A percentile compares a stretch with the other conserved stretches of the same genome.
phyloP scores from a whole-genome alignment of 2,797 vertebrate genomes.

The Apogon talboti region DNA sequence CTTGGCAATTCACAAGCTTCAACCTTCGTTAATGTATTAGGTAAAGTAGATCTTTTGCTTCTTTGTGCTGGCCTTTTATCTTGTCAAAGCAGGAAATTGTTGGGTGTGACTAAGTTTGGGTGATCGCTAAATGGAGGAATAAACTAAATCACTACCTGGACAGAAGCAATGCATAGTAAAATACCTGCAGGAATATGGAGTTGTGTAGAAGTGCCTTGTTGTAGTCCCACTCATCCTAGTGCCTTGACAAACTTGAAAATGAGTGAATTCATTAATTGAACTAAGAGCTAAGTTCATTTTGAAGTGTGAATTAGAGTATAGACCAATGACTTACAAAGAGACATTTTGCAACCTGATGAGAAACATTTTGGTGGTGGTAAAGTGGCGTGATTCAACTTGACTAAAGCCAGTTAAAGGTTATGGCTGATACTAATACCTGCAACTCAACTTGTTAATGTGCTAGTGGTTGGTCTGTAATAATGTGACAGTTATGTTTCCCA shows the following conservation, averaged over 20 bases:
- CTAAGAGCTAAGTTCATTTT: no score
- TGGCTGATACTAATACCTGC: no score
- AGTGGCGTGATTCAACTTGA: no score
- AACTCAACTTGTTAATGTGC: no score
- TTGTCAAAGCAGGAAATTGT: slow-evolving; percentile 34
- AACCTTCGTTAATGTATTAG: slow-evolving; percentile 89
- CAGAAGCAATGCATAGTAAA: slow-evolving; percentile 36
- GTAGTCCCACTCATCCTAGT: slow-evolving; percentile 25
- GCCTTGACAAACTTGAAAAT: neutral
- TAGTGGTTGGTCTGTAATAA: no score
- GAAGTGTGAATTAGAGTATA: no score
- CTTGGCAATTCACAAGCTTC: slow-evolving; percentile 93
- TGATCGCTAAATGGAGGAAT: slow-evolving; percentile 44
- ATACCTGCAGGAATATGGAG: slow-evolving; percentile 45
- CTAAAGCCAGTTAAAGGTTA: no score
- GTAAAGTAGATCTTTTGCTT: slow-evolving; percentile 81
- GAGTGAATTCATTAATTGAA: no score
- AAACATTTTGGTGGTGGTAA: no score
- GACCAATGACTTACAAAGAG: no score
- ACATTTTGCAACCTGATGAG: no score
- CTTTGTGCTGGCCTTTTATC: slow-evolving; percentile 29
- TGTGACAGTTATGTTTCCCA: no score
- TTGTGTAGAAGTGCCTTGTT: slow-evolving; percentile 19
- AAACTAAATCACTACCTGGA: slow-evolving; percentile 52
- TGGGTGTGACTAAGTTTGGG: slow-evolving; percentile 44